Conservation (phyloP, 1,140 invertebrate species). For the Orchestia grillus region DNA sequence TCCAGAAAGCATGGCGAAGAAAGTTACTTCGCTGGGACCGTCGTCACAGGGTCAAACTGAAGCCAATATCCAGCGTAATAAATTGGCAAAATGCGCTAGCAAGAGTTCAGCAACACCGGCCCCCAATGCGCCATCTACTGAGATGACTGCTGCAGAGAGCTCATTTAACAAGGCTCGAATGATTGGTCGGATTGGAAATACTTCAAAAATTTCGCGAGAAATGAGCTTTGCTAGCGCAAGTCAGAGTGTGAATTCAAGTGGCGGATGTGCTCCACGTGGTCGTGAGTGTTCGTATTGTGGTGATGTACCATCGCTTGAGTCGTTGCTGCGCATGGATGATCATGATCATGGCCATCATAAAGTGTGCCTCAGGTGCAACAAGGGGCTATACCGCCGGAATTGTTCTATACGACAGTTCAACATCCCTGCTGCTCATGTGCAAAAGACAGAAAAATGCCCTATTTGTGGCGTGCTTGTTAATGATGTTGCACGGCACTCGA, state of each 20-base stretch:
- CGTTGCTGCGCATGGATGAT: background rate
- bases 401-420: background rate
- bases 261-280: background rate
- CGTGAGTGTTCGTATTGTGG: conserved; percentile 14
- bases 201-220: background rate
- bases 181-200: background rate
- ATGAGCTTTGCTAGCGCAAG: background rate
- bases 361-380: conserved; percentile 28
- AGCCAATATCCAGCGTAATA: background rate
- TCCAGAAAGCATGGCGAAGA: background rate
- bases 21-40: background rate
- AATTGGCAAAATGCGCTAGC: background rate
- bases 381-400: background rate
- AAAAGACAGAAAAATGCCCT: background rate
- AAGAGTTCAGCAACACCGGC: background rate
- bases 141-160: background rate
- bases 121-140: background rate
- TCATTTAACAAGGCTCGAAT: background rate
- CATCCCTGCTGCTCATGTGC: background rate
- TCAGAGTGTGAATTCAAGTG: no score
- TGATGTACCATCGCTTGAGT: background rate
- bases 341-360: conserved; percentile 29
- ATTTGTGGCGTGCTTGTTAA: background rate
- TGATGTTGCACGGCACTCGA: background rate
- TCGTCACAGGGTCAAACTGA: background rate